These are phyloP conservation scores for Patiria pectinifera DNA, from an alignment of 53 echinoderm and acorn worm species.

Conservation along the genomic window DNA sequence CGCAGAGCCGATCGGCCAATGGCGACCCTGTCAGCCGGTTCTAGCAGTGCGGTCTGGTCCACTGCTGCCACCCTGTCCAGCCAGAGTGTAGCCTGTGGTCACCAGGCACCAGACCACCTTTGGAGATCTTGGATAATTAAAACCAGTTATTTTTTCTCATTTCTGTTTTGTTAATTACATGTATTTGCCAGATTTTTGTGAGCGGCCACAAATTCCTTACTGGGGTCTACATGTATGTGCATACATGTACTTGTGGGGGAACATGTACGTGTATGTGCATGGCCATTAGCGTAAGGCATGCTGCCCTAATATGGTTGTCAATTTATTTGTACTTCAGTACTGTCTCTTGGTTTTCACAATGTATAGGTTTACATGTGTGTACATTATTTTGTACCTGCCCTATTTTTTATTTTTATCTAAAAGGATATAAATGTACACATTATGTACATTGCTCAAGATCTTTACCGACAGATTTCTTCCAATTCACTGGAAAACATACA, in stretches of 20 bases:
- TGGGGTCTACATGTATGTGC: neutral
- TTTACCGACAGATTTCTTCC: too few species aligned
- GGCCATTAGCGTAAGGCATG: neutral
- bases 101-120: conserved; percentile 42
- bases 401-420: too few species aligned
- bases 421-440: too few species aligned
- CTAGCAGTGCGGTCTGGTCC: conserved; percentile 6
- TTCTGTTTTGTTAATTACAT: neutral
- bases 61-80: conserved; percentile 43
- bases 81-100: conserved; percentile 25
- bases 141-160: neutral
- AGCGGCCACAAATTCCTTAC: neutral
- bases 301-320: neutral
- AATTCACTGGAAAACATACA: too few species aligned
- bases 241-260: too few species aligned
- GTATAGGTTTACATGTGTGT: too few species aligned
- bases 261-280: too few species aligned
- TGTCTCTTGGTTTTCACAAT: too few species aligned
- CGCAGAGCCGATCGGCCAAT: neutral
- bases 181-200: neutral
- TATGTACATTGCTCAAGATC: too few species aligned
- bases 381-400: too few species aligned
- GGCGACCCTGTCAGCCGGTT: neutral
- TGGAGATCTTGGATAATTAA: conserved; percentile 30
- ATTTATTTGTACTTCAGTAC: neutral